These are phyloP conservation scores for Ascaphus truei DNA, from an alignment of 2,113 vertebrate species.

Conservation along the genomic window DNA sequence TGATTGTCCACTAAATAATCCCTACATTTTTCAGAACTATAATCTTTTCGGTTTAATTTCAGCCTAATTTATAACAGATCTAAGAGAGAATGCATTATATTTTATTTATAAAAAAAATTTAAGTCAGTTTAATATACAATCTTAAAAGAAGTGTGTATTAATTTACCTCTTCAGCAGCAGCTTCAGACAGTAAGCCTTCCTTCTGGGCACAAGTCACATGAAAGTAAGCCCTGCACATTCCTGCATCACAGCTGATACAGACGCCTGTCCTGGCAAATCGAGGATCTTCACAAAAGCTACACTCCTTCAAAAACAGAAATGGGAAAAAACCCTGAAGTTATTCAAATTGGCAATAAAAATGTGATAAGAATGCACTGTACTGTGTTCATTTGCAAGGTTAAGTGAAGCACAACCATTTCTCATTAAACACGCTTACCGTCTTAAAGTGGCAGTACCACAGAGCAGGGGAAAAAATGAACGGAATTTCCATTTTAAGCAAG, in stretches of 20 bases:
- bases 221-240: slow-evolving; percentile 97
- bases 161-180: slow-evolving; percentile 92
- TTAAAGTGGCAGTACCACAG: no score
- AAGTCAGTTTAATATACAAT: background rate
- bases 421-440: no score
- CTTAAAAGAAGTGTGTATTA: slow-evolving; percentile 26
- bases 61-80: background rate
- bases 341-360: background rate
- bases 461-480: no score
- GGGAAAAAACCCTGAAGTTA: slow-evolving; percentile 12
- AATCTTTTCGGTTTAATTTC: background rate
- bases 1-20: background rate
- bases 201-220: slow-evolving; percentile 96
- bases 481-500: no score
- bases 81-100: background rate
- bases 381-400: no score
- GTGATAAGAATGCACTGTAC: no score
- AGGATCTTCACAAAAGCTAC: slow-evolving; percentile 94
- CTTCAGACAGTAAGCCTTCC: slow-evolving; percentile 95
- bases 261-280: slow-evolving; percentile 95
- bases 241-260: slow-evolving; percentile 96
- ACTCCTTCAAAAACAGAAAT: slow-evolving; percentile 70
- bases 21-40: background rate
- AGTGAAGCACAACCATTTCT: no score
- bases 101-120: background rate